Percentiles rank a stretch among this genome's conserved stretches.
Evolutionary conservation across 2,797 vertebrate species (phyloP).

Genomic region (Mastacembelus armatus): DNA sequence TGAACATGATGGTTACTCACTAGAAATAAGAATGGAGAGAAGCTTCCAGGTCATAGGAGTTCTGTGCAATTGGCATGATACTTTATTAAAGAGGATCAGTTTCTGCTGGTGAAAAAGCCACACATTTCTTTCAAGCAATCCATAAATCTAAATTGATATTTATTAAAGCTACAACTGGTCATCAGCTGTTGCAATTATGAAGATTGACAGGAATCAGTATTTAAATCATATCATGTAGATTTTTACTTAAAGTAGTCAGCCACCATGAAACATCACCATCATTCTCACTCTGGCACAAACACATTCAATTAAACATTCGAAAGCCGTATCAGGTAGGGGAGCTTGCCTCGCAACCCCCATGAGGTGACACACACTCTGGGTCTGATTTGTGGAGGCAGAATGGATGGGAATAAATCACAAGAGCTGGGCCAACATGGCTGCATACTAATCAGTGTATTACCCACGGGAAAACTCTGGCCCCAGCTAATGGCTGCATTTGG

Average conservation of each 20-base stretch:
- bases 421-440: constrained; percentile 64
- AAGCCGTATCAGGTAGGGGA: constrained; percentile 46
- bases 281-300: constrained; percentile 16
- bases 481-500: constrained; percentile 45
- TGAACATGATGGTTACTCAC: constrained; percentile 58
- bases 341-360: constrained; percentile 22
- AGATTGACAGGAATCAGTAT: constrained; percentile 50
- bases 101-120: background rate
- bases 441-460: constrained; percentile 76
- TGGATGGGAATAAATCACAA: constrained; percentile 72
- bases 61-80: constrained; percentile 5
- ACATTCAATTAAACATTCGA: constrained; percentile 56
- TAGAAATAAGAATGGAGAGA: constrained; percentile 41
- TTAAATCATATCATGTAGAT: constrained; percentile 13
- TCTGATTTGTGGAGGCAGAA: constrained; percentile 64
- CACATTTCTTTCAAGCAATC: background rate
- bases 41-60: constrained; percentile 30
- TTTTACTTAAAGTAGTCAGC: constrained; percentile 33
- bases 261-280: constrained; percentile 29
- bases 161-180: constrained; percentile 48
- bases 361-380: constrained; percentile 15
- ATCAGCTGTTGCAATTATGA: constrained; percentile 49
- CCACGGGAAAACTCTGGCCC: constrained; percentile 59
- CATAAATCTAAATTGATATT: constrained; percentile 36
- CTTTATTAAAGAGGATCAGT: constrained; percentile 6